Conservation (phyloP, 2,113 vertebrate genomes). For the Bostrychus sinensis region DNA sequence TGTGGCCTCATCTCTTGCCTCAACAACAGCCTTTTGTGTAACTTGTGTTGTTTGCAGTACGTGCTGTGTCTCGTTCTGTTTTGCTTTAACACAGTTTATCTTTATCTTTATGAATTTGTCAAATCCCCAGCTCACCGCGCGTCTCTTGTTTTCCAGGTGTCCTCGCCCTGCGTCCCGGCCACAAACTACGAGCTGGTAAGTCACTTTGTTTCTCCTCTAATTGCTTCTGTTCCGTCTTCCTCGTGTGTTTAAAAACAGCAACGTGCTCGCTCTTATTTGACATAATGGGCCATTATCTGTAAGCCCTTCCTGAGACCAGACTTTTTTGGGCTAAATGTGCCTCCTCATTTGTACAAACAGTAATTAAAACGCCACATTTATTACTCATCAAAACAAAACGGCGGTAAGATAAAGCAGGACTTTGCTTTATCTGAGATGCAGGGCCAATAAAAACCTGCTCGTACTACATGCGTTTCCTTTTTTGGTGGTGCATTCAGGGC, state of each 20-base stretch:
- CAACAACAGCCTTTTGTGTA: no score
- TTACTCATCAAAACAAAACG: not conserved
- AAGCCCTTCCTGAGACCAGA: slow-evolving; percentile 33
- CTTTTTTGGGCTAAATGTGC: slow-evolving; percentile 29
- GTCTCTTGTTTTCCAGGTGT: slow-evolving; percentile 78
- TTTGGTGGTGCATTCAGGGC: slow-evolving; percentile 71
- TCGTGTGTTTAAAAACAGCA: slow-evolving; percentile 26
- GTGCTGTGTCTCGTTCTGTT: no score
- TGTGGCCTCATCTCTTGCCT: no score
- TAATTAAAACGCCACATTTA: not conserved
- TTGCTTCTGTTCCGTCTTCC: slow-evolving; percentile 40
- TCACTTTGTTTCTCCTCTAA: slow-evolving; percentile 20
- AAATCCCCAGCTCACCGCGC: slow-evolving; percentile 3
- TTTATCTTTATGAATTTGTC: not conserved
- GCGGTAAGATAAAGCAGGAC: not conserved
- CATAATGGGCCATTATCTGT: slow-evolving; percentile 50
- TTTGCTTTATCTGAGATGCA: not conserved
- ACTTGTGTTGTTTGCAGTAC: no score
- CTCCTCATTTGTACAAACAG: not conserved
- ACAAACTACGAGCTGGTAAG: slow-evolving; percentile 91
- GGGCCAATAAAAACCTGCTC: slow-evolving; percentile 43
- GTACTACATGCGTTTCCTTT: slow-evolving; percentile 73
- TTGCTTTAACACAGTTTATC: not conserved
- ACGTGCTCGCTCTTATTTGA: slow-evolving; percentile 43
- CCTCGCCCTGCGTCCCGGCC: slow-evolving; percentile 84